Conservation (phyloP, 2,113 vertebrate species). For the Epinephelus cyanopodus region DNA sequence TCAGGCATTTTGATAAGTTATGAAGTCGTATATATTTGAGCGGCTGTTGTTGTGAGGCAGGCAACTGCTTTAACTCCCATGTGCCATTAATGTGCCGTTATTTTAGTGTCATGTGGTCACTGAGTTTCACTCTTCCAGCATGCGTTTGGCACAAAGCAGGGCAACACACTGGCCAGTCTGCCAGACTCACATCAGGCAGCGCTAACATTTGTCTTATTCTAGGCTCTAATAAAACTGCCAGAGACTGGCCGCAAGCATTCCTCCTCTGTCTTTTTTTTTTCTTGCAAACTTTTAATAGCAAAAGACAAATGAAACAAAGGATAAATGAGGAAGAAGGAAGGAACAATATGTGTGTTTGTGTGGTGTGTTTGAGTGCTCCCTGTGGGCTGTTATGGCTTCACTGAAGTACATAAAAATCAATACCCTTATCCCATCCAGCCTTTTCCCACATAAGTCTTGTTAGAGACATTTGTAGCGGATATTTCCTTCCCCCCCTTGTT, state of each 20-base stretch:
- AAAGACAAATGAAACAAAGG: slow-evolving; percentile 35
- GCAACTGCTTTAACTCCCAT: not conserved
- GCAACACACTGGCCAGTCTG: not conserved
- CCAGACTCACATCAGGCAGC: not conserved
- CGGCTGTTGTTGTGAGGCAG: not conserved
- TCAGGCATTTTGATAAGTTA: not conserved
- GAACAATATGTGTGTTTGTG: slow-evolving; percentile 30
- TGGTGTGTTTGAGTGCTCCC: slow-evolving; percentile 47
- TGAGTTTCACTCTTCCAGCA: not conserved
- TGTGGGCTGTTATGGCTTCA: slow-evolving; percentile 54
- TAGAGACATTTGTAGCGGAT: slow-evolving; percentile 56
- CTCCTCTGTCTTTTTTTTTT: not conserved
- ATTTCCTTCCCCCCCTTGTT: slow-evolving; percentile 55
- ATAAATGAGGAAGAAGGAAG: slow-evolving; percentile 34
- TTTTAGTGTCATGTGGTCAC: not conserved
- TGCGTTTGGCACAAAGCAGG: not conserved
- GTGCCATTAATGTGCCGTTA: not conserved
- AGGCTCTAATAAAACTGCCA: not conserved
- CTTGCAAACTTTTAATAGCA: slow-evolving; percentile 48
- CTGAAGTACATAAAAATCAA: slow-evolving; percentile 69
- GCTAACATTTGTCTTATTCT: not conserved
- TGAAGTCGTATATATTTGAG: not conserved
- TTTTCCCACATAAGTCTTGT: slow-evolving; percentile 70
- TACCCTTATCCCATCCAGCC: slow-evolving; percentile 59
- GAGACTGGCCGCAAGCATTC: slow-evolving; percentile 8